Evolutionary conservation across 2,113 vertebrate species (phyloP).

Genomic region (Garra rufa): DNA sequence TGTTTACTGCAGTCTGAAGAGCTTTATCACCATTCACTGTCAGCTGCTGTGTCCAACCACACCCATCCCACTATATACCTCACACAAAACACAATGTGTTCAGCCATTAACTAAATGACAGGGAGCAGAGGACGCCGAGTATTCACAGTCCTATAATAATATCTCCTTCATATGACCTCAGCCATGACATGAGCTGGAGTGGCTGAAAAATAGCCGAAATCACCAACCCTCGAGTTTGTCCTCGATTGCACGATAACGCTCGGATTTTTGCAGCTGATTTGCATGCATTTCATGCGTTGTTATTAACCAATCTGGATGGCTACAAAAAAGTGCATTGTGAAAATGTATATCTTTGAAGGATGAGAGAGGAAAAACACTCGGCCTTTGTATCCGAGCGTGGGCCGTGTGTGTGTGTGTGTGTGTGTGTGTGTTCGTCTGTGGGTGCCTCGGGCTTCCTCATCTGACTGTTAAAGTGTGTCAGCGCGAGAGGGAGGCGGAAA

Average conservation of each 20-base stretch:
- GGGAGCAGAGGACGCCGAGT: conserved; percentile 38
- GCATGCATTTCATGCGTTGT: not conserved
- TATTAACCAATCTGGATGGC: not conserved
- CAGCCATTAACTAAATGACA: conserved; percentile 58
- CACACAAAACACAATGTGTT: conserved; percentile 53
- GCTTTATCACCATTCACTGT: conserved; percentile 53
- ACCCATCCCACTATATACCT: conserved; percentile 49
- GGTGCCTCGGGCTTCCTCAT: conserved; percentile 67
- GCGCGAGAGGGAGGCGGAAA: conserved; percentile 68
- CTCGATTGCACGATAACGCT: conserved; percentile 32
- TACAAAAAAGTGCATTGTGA: not conserved
- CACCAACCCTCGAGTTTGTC: conserved; percentile 46
- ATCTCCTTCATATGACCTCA: conserved; percentile 51
- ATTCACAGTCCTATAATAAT: conserved; percentile 49
- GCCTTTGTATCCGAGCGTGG: conserved; percentile 36
- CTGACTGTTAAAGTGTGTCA: conserved; percentile 74
- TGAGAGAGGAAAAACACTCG: not conserved
- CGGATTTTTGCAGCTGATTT: not conserved
- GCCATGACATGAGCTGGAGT: conserved; percentile 34
- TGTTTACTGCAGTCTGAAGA: conserved; percentile 58
- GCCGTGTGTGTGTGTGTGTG: conserved; percentile 42
- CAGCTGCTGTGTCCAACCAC: conserved; percentile 51
- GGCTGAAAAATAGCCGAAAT: conserved; percentile 51
- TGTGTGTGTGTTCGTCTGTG: conserved; percentile 52
- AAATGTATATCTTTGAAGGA: conserved; percentile 5